A percentile compares a stretch with the other conserved stretches of the same genome.
phyloP scores from a whole-genome alignment of 2,888 invertebrate species.

The Stenodera caucasica region DNA sequence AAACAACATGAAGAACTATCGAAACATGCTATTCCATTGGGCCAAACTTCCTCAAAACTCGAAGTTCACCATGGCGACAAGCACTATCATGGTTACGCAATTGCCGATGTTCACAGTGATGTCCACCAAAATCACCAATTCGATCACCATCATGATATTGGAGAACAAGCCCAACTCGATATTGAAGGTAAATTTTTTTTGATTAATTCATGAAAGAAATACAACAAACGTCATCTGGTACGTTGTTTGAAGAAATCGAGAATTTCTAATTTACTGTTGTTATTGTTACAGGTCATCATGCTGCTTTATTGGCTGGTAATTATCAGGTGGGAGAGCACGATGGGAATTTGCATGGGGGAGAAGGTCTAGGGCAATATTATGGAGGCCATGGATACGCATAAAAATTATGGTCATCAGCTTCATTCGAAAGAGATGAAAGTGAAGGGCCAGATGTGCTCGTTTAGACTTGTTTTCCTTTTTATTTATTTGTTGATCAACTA shows the following conservation, averaged over 20 bases:
- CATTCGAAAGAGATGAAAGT: too few species aligned
- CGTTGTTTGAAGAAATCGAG: neutral
- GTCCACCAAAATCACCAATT: constrained; percentile 13
- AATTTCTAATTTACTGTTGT: neutral
- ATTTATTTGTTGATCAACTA: too few species aligned
- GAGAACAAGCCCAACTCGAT: neutral
- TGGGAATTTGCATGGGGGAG: too few species aligned
- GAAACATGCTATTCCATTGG: constrained; percentile 67
- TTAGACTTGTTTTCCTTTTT: too few species aligned
- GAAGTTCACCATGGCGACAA: constrained; percentile 45
- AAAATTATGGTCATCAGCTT: too few species aligned
- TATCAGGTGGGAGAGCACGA: neutral
- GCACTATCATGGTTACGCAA: constrained; percentile 43
- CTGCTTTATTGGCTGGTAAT: neutral
- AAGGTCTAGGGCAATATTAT: neutral
- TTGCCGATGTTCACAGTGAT: constrained; percentile 21
- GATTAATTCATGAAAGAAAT: neutral
- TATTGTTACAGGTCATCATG: neutral
- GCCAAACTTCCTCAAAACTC: constrained; percentile 53
- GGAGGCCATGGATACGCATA: neutral
- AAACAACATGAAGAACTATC: constrained; percentile 67
- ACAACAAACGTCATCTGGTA: neutral
- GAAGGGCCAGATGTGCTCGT: too few species aligned
- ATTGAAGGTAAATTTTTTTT: neutral
- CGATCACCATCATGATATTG: neutral